Evolutionary conservation across 2,113 vertebrate species (phyloP).

Genomic region (Callipepla californica): DNA sequence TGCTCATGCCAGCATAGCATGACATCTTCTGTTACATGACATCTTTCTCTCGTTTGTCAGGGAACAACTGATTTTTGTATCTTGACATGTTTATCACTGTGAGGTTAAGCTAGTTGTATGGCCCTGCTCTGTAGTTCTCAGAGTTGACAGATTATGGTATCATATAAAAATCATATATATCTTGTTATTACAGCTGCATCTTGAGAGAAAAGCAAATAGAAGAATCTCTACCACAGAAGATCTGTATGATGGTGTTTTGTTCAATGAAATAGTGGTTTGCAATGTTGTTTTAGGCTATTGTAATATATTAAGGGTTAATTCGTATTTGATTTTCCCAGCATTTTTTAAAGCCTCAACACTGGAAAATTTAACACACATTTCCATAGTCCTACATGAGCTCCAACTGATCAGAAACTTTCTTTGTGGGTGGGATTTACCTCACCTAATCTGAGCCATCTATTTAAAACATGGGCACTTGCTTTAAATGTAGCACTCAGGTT

Average conservation of each 20-base stretch:
- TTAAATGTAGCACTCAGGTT: background rate
- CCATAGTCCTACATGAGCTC: background rate
- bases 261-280: background rate
- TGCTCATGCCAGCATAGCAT: slow-evolving; percentile 51
- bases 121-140: slow-evolving; percentile 39
- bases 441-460: slow-evolving; percentile 30
- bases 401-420: background rate
- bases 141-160: slow-evolving; percentile 52
- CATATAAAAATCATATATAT: slow-evolving; percentile 58
- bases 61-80: slow-evolving; percentile 52
- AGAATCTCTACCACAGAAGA: slow-evolving; percentile 19
- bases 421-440: slow-evolving; percentile 1
- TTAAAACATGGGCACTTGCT: slow-evolving; percentile 28
- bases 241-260: slow-evolving; percentile 19
- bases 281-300: slow-evolving; percentile 37
- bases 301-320: background rate
- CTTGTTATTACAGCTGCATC: slow-evolving; percentile 66
- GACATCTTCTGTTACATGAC: slow-evolving; percentile 46
- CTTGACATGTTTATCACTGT: slow-evolving; percentile 52
- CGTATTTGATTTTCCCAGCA: background rate
- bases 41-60: slow-evolving; percentile 61
- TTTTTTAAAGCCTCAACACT: background rate
- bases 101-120: slow-evolving; percentile 41
- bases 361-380: slow-evolving; percentile 7
- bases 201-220: slow-evolving; percentile 61